Percentiles rank a stretch among this genome's conserved stretches.
Evolutionary conservation across 2,888 invertebrate species (phyloP).

Genomic region (Tanypteryx hageni): DNA sequence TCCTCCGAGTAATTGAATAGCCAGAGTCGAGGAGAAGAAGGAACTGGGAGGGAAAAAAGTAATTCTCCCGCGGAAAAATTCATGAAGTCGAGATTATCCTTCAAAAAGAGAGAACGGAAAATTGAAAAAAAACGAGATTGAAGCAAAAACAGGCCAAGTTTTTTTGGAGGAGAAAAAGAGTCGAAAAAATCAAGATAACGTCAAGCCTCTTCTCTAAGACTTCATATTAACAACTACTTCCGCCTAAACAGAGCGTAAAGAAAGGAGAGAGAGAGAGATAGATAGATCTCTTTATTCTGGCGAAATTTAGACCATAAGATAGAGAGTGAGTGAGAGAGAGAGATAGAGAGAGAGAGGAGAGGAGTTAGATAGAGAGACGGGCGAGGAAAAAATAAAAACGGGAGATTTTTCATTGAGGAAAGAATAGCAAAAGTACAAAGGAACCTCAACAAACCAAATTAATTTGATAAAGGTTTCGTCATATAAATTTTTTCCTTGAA

Average conservation of each 20-base stretch:
- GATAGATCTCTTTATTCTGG: too few relatives aligned
- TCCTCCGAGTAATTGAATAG: background rate
- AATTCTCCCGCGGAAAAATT: background rate
- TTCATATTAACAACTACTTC: conserved; percentile 8
- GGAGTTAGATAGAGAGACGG: too few relatives aligned
- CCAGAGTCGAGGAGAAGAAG: background rate
- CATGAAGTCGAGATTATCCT: background rate
- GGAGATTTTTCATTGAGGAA: background rate
- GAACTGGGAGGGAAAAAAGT: background rate
- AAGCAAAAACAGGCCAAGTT: background rate
- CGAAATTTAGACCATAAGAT: background rate
- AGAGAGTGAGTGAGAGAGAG: too few relatives aligned
- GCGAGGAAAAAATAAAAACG: too few relatives aligned
- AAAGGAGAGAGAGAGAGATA: background rate
- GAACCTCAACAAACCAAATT: background rate
- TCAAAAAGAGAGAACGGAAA: background rate
- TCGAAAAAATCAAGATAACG: conserved; percentile 3
- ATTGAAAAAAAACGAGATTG: background rate
- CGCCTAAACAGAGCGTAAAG: background rate
- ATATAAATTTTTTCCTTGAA: too few relatives aligned
- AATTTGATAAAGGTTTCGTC: background rate
- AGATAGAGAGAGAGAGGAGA: too few relatives aligned
- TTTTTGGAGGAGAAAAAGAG: background rate
- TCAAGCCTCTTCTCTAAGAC: conserved; percentile 14
- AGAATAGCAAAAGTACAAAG: background rate